Conservation (phyloP, 2,113 vertebrate species). For the Aplodontia rufa region DNA sequence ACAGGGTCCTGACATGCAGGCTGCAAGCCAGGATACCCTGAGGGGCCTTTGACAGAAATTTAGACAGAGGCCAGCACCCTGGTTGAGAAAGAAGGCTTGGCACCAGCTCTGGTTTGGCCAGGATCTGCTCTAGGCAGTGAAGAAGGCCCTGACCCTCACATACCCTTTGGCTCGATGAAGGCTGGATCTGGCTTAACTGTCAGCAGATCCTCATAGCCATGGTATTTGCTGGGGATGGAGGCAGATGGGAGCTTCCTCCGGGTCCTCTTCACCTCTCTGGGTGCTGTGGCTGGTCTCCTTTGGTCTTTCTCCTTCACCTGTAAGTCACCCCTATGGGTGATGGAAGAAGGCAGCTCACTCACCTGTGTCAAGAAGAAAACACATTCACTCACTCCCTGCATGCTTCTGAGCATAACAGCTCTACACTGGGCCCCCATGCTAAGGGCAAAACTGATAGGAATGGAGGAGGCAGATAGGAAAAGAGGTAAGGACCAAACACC, state of each 20-base stretch:
- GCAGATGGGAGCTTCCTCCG: not conserved
- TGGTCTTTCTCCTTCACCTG: conserved; percentile 19
- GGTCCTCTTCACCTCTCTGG: conserved; percentile 50
- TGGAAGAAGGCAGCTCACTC: conserved; percentile 49
- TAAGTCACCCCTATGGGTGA: not conserved
- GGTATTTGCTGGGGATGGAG: conserved; percentile 70
- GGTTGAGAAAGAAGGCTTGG: not conserved
- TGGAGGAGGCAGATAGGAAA: not conserved
- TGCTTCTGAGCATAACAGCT: not conserved
- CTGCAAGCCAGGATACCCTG: not conserved
- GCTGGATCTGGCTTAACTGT: conserved; percentile 76
- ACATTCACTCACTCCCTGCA: not conserved
- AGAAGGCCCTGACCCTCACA: conserved; percentile 18
- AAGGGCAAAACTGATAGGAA: not conserved
- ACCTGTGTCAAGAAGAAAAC: conserved; percentile 57
- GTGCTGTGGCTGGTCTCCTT: not conserved
- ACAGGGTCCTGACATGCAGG: not conserved
- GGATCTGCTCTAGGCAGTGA: not conserved
- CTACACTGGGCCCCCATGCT: not conserved
- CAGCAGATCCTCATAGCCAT: conserved; percentile 82
- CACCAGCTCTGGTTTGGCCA: not conserved
- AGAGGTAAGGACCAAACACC: not conserved
- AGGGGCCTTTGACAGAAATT: not conserved
- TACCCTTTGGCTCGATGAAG: conserved; percentile 84
- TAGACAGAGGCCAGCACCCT: not conserved